phyloP scores from a whole-genome alignment of 53 echinoderm and acorn worm genomes.

The Arbacia lixula region DNA sequence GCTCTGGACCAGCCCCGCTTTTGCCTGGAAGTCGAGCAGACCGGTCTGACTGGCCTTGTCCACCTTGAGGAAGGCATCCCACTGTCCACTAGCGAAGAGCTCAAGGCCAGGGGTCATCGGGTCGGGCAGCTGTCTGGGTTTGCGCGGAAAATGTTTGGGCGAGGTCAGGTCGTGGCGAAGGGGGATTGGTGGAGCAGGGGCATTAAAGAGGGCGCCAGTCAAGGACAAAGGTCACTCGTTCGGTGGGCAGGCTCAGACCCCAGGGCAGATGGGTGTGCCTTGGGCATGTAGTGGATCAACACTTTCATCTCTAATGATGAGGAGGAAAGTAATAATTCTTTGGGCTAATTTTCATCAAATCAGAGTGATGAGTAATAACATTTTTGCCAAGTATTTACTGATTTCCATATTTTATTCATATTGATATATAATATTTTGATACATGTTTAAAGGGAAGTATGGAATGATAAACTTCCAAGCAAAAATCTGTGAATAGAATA shows the following conservation, averaged over 20 bases:
- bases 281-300: constrained; percentile 52
- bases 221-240: constrained; percentile 25
- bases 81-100: constrained; percentile 30
- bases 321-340: too few species aligned
- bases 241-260: constrained; percentile 83
- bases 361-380: too few species aligned
- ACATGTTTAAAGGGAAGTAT: too few species aligned
- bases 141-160: constrained; percentile 69
- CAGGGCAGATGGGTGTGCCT: constrained; percentile 80
- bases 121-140: constrained; percentile 70
- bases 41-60: constrained; percentile 48
- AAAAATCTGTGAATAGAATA: too few species aligned
- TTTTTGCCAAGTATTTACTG: too few species aligned
- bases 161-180: constrained; percentile 79
- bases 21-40: constrained; percentile 45
- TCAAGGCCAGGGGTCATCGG: constrained; percentile 70
- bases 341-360: too few species aligned
- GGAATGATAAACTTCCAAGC: too few species aligned
- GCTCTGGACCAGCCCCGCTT: constrained; percentile 80
- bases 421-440: too few species aligned
- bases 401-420: too few species aligned
- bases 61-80: constrained; percentile 74
- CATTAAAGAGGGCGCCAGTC: constrained; percentile 4
- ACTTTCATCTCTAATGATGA: too few species aligned
- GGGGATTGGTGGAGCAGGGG: constrained; percentile 71